Percentiles rank a stretch among this genome's conserved stretches.
These are phyloP conservation scores for Microtus oregoni DNA, from an alignment of 2,113 vertebrate species.

Conservation along the genomic window DNA sequence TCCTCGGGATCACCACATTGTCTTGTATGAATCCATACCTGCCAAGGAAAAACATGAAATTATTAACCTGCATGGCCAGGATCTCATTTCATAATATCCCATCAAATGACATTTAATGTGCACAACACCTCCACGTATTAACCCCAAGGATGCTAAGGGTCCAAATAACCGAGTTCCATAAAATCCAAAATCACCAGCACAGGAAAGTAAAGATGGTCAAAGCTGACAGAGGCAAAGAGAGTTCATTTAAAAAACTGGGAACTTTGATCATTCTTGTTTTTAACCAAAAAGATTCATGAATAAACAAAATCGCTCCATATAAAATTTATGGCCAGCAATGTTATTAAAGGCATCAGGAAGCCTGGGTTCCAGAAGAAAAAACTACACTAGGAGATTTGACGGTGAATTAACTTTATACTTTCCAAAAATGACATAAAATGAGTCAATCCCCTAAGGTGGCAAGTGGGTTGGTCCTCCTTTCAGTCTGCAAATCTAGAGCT, in stretches of 20 bases:
- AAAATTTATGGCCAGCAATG: neutral
- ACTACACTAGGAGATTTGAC: neutral
- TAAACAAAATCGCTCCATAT: neutral
- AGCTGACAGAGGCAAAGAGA: neutral
- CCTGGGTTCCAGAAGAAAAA: neutral
- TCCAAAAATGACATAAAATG: neutral
- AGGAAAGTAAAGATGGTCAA: neutral
- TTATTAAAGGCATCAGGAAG: neutral
- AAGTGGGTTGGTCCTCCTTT: neutral
- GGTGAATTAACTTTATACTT: neutral
- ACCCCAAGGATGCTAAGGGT: neutral
- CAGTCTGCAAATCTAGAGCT: neutral
- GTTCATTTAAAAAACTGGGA: neutral
- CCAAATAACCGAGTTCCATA: neutral
- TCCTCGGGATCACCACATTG: constrained; percentile 89
- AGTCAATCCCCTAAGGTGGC: neutral
- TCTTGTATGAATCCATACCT: constrained; percentile 92
- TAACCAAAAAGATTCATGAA: neutral
- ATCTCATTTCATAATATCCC: neutral
- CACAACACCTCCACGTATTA: neutral
- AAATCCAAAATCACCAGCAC: neutral
- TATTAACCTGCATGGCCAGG: neutral
- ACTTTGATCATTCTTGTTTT: neutral
- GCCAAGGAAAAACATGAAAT: constrained; percentile 54
- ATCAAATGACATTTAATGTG: neutral